Base-by-base conservation (phyloP, 2,888 invertebrate species). In the Lapara coniferarum region DNA sequence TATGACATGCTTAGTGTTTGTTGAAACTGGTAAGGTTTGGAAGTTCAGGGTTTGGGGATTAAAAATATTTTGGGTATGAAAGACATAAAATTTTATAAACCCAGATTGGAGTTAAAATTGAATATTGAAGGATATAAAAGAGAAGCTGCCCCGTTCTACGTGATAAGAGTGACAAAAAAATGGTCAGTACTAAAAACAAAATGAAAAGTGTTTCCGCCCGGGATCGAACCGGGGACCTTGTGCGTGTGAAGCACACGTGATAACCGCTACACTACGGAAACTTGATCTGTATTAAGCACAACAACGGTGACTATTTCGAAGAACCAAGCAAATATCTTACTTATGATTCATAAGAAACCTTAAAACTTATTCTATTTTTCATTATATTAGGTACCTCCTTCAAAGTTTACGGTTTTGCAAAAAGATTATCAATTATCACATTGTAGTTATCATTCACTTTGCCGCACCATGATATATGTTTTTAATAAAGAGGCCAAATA, bases 181-280 rank as follows among this genome's bases (percentile, higher is more conserved):
- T 37, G 37, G 37, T 37, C 7, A 37, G 5, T 7, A 0, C 37
- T 37, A 37, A 37, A 37, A 55, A 66, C 52, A 59, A 53, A 30
- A 66, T 57, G 55, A 53, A 30, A 10, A 16, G 59, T 95, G 95
- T 95, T 95, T 95, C 95, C 95, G 95, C 95, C 95, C 95, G 95
- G 95, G 95, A 95, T 95, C 95, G 95, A 95, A 95, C 95, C 95
- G 95, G 95, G 95, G 95, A 90, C 95, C 94, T 95, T 95, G 96
- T 96, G 96, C 96, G 95, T 96, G 96, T 96, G 96, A 96, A 96
- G 96, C 96, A 96, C 96, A 96, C 95, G 95, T 96, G 96, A 96
- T 96, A 95, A 96, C 95, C 95, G 95, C 95, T 96, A 95, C 96
- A 96, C 95, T 95, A 96, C 95, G 95, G 95, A 95, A 95, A 95